Evolutionary conservation across 2,888 invertebrate genomes (phyloP).

Genomic region (Dynastes hyllus): DNA sequence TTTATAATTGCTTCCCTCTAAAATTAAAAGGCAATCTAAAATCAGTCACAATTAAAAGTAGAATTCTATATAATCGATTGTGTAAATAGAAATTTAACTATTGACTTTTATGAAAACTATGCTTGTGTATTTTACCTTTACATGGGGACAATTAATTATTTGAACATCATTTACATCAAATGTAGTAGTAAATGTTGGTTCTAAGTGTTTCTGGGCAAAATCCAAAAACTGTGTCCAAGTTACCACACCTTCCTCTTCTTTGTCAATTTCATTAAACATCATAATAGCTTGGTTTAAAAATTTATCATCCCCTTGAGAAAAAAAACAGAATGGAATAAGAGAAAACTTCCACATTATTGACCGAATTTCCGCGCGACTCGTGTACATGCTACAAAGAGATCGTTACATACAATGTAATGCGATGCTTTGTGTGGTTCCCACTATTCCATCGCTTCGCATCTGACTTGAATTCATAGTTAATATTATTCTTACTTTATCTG

Average conservation of each 20-base stretch:
- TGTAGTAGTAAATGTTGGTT: conserved; percentile 54
- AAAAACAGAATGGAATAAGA: conserved; percentile 2
- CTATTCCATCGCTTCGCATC: too few relatives aligned
- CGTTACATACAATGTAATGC: too few relatives aligned
- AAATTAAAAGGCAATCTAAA: conserved; percentile 9
- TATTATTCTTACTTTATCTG: too few relatives aligned
- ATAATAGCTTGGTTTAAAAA: conserved; percentile 64
- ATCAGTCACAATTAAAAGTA: not conserved
- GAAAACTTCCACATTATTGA: too few relatives aligned
- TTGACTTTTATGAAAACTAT: not conserved
- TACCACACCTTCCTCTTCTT: conserved; percentile 59
- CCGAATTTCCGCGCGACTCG: too few relatives aligned
- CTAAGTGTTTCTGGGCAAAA: conserved; percentile 64
- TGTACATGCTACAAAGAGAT: too few relatives aligned
- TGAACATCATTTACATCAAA: conserved; percentile 58
- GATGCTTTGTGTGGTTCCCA: too few relatives aligned
- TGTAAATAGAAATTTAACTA: too few relatives aligned
- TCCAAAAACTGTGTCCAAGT: conserved; percentile 69
- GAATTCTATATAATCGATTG: not conserved
- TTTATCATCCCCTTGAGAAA: conserved; percentile 63
- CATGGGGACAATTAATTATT: conserved; percentile 63
- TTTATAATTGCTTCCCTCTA: conserved; percentile 77
- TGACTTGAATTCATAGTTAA: too few relatives aligned
- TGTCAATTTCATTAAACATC: conserved; percentile 66
- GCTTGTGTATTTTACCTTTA: conserved; percentile 59